A percentile compares a stretch with the other conserved stretches of the same genome.
Evolutionary conservation across 2,888 invertebrate species (phyloP).

Genomic region (Panopea generosa): DNA sequence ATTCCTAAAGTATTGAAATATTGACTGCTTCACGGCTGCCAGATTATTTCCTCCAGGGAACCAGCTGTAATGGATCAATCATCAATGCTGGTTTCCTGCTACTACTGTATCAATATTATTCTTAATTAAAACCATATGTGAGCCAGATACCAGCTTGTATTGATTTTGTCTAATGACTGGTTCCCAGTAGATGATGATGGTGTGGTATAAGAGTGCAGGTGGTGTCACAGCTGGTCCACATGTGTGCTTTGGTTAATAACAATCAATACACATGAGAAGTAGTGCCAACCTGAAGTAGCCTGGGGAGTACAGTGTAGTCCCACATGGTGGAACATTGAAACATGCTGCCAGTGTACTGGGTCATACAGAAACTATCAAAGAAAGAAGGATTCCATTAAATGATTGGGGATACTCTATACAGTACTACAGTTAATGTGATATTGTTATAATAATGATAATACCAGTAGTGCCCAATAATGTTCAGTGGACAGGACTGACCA

Average conservation of each 20-base stretch:
- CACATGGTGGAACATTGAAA: too few species aligned
- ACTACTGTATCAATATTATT: background rate
- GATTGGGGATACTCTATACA: too few species aligned
- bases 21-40: conserved; percentile 28
- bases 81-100: conserved; percentile 24
- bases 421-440: too few species aligned
- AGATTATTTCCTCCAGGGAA: conserved; percentile 9
- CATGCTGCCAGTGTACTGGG: too few species aligned
- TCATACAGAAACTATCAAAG: too few species aligned
- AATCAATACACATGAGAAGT: conserved; percentile 44
- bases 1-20: conserved; percentile 30
- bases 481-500: too few species aligned
- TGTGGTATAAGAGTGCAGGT: conserved; percentile 41
- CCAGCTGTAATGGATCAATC: conserved; percentile 27
- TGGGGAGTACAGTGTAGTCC: too few species aligned
- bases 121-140: background rate
- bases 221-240: conserved; percentile 48
- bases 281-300: conserved; percentile 1
- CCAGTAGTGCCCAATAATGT: too few species aligned
- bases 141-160: conserved; percentile 23
- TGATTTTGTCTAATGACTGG: conserved; percentile 17
- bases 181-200: conserved; percentile 6
- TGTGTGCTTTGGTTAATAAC: conserved; percentile 31
- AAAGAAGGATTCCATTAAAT: too few species aligned
- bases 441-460: too few species aligned